Evolutionary conservation across 2,113 vertebrate species (phyloP), one percentile per base, ranked within the genome.

Genomic region (Hydropotes inermis): DNA sequence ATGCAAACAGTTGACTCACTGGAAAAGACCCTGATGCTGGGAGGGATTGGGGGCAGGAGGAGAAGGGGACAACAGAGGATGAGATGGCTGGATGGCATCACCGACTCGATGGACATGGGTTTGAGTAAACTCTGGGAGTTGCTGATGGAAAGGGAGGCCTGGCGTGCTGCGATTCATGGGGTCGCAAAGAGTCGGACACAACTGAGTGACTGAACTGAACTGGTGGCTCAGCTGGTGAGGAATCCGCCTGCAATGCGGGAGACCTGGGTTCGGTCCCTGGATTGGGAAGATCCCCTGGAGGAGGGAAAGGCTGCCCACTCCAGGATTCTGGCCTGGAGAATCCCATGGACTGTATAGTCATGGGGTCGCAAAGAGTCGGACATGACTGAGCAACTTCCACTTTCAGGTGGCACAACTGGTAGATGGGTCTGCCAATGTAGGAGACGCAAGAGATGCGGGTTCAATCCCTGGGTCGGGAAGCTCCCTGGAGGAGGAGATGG

Each of bases 191-290:
- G 54, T 55, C 0, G 1, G 54, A 21, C 54, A 55, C 0, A 2
- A 55, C 54, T 55, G 54, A 55, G 54, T 1, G 0, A 55, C 54
- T 55, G 54, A 55, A 55, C 54, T 55, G 54, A 55, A 55, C 54
- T 55, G 7, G n/a, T 23, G 67, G 67, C 67, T 36, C 67, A 70
- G 67, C 64, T 70, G n/a, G n/a, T 39, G 39, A 36, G 12, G 67
- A 12, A 12, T 19, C n/a, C 4, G 2, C 67, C 67, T 23, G 19
- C 67, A 5, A 14, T 43, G 36, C 3, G 0, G 39, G 11, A 27
- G 36, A 7, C 23, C 36, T 39, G 36, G 21, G 67, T 39, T 74
- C 0, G 5, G 39, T 74, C 11, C 36, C 36, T 39, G 36, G 74
- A 23, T 4, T 1, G 36, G 21, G 36, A 74, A 39, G 21, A 74